Base-by-base conservation (phyloP, 2,797 vertebrate species). In the Rhodeus uyekii region DNA sequence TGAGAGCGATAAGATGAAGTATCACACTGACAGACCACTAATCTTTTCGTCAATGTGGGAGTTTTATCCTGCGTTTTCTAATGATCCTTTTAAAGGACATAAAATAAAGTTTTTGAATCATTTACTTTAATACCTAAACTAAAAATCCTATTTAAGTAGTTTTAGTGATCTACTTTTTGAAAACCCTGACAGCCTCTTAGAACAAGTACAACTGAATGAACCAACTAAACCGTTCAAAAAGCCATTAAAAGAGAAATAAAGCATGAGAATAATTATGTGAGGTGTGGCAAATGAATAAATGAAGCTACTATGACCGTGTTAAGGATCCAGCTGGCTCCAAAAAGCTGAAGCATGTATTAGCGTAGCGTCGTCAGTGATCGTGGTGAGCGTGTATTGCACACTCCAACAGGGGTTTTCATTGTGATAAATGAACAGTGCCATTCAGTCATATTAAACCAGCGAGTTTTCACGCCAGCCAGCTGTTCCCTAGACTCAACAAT, bases 271-370 rank as follows among this genome's bases (percentile, higher is more conserved):
- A 39, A 50, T 61, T 73, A 29, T 46, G 42, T 68, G 46, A 19
- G 39, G 36, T 55, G 34, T 55, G 50, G n/a, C 38, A 29, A 48
- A 64, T 63, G 13, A 50, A 73, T 50, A 53, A n/a, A n/a, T 50
- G n/a, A 29, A 29, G 69, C 60, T n/a, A 36, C 29, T 29, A 7
- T 22, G 79, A 74, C 44, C n/a, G 60, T 4, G 8, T 27, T 64
- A 64, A 39, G 58, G n/a, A 29, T 50, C 44, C 79, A 81, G 79
- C 60, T 81, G 58, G 42, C 79, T 74, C 18, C 24, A 32, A 64
- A 80, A 73, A 50, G 39, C 68, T 27, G 44, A 44, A 81, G 78
- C 82, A 87, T 50, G 46, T 78, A 82, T 86, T 86, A 80, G 67
- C 58, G 36, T 78, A 53, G 46, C 29, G 8, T 74, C 32, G 12